These are phyloP conservation scores for Pyralis farinalis DNA, from an alignment of 2,888 invertebrate species.

Conservation along the genomic window DNA sequence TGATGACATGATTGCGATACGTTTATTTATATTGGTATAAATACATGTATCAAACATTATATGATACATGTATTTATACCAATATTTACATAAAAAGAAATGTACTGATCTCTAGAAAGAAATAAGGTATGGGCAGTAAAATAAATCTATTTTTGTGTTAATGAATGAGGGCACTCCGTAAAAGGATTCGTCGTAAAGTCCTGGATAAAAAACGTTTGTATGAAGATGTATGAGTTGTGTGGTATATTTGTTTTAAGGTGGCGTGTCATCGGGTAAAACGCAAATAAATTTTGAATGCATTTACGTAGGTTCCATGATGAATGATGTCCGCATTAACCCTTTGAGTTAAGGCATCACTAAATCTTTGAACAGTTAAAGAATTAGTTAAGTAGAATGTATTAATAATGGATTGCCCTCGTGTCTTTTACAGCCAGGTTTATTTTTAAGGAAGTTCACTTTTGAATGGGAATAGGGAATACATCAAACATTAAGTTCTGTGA, in stretches of 20 bases:
- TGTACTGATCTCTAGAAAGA: slow-evolving; percentile 13
- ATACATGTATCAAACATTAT: too few relatives aligned
- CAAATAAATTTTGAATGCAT: slow-evolving; percentile 74
- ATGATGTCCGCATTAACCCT: slow-evolving; percentile 67
- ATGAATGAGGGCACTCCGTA: slow-evolving; percentile 38
- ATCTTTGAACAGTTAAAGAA: slow-evolving; percentile 1
- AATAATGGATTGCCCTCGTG: too few relatives aligned
- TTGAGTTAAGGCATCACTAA: slow-evolving; percentile 31
- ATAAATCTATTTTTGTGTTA: slow-evolving; percentile 43
- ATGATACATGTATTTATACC: too few relatives aligned
- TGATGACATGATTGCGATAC: too few relatives aligned
- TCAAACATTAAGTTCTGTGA: too few relatives aligned
- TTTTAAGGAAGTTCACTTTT: too few relatives aligned
- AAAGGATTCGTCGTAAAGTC: slow-evolving; percentile 29
- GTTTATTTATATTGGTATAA: too few relatives aligned
- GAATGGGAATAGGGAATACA: too few relatives aligned
- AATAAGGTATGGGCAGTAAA: slow-evolving; percentile 21
- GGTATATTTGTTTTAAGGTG: slow-evolving; percentile 49
- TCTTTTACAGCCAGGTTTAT: too few relatives aligned
- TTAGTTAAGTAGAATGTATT: not conserved
- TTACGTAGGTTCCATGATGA: slow-evolving; percentile 59
- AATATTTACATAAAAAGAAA: too few relatives aligned
- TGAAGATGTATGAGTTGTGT: slow-evolving; percentile 44
- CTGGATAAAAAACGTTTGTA: slow-evolving; percentile 31
- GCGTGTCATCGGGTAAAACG: slow-evolving; percentile 59